Percentiles rank a stretch among this genome's conserved stretches.
These are phyloP conservation scores for Saccopteryx leptura DNA, from an alignment of 2,113 vertebrate genomes.

Conservation along the genomic window DNA sequence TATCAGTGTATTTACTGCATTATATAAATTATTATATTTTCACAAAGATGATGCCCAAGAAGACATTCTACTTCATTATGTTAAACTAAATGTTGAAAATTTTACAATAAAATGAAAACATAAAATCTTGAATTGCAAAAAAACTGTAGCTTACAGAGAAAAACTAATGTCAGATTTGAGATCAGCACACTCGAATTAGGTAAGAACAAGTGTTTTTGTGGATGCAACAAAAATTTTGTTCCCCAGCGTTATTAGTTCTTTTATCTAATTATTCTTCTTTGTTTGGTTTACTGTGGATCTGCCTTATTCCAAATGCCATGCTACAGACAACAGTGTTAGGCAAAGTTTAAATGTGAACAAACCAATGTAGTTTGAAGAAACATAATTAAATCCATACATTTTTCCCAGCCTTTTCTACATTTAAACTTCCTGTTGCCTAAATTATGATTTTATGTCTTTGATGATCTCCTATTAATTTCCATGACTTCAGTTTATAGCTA, in stretches of 20 bases:
- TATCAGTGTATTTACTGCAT: too few relatives aligned
- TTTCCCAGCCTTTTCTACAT: slow-evolving; percentile 31
- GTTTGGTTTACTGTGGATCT: slow-evolving; percentile 56
- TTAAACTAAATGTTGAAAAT: too few relatives aligned
- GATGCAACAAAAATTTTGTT: too few relatives aligned
- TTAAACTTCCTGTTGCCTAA: slow-evolving; percentile 68
- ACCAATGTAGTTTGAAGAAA: slow-evolving; percentile 48
- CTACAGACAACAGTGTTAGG: neutral
- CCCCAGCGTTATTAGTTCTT: neutral
- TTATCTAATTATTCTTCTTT: slow-evolving; percentile 56
- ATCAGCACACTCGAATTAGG: too few relatives aligned
- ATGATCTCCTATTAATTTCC: slow-evolving; percentile 54
- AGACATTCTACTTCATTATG: too few relatives aligned
- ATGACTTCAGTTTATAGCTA: slow-evolving; percentile 66
- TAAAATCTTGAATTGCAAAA: too few relatives aligned
- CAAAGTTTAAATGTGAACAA: slow-evolving; percentile 43
- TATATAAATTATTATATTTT: too few relatives aligned
- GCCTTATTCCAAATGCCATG: slow-evolving; percentile 59
- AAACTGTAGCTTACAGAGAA: too few relatives aligned
- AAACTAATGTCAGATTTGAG: too few relatives aligned
- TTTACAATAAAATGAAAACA: too few relatives aligned
- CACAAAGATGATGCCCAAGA: too few relatives aligned
- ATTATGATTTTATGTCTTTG: slow-evolving; percentile 53
- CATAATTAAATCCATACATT: neutral
- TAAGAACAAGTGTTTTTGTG: too few relatives aligned